These are phyloP conservation scores for Cariama cristata DNA, from an alignment of 2,113 vertebrate genomes.

Conservation along the genomic window DNA sequence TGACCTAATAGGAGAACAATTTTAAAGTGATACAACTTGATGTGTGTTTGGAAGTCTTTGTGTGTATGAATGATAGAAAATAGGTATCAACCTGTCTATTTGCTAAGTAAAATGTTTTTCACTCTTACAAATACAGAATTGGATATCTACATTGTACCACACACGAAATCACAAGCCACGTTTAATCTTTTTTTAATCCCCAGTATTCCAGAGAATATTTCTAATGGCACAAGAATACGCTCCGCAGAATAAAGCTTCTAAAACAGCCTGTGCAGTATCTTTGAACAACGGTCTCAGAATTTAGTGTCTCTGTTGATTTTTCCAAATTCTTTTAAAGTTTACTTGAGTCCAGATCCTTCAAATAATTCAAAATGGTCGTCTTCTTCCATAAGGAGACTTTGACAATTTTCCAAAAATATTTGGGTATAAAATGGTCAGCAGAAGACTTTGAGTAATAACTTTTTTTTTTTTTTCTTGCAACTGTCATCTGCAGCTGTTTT, in stretches of 20 bases:
- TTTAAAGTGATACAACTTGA: not conserved
- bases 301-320: not conserved
- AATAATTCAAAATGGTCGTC: slow-evolving; percentile 4
- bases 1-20: not conserved
- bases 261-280: not conserved
- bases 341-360: not conserved
- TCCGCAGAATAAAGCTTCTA: not conserved
- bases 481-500: not conserved
- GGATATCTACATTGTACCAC: not conserved
- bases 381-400: not conserved
- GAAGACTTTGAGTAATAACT: not conserved
- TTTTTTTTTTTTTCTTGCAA: not conserved
- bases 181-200: not conserved
- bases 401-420: not conserved
- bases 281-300: not conserved
- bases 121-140: not conserved
- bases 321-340: not conserved
- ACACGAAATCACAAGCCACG: not conserved
- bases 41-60: not conserved
- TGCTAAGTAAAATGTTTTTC: not conserved
- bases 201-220: not conserved
- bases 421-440: not conserved
- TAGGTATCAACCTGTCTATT: not conserved
- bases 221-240: not conserved
- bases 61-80: not conserved